Evolutionary conservation across 2,113 vertebrate species (phyloP).

Genomic region (Thamnophis sirtalis): DNA sequence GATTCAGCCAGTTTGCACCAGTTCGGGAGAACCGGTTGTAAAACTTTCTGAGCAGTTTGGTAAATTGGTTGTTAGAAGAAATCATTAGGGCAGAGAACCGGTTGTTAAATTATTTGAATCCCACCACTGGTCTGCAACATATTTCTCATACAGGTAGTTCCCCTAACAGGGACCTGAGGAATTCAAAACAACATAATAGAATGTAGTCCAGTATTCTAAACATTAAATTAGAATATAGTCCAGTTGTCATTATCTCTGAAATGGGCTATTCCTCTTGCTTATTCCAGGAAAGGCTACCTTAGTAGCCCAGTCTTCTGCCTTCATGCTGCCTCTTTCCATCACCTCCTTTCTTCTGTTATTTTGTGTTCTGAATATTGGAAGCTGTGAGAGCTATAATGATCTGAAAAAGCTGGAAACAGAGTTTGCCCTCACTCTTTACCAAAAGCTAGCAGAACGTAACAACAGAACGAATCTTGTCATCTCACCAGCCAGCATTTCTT

Average conservation of each 20-base stretch:
- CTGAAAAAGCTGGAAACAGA: conserved; percentile 72
- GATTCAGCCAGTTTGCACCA: too few species aligned
- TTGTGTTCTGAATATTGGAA: conserved; percentile 59
- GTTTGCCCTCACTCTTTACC: conserved; percentile 79
- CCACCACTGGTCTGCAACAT: neutral
- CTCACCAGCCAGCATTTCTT: conserved; percentile 76
- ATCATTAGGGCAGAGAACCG: too few species aligned
- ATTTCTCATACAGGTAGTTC: neutral
- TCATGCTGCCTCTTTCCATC: conserved; percentile 67
- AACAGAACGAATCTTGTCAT: conserved; percentile 78
- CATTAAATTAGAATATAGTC: neutral
- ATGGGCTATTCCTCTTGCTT: neutral
- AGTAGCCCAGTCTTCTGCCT: neutral
- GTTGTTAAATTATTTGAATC: too few species aligned
- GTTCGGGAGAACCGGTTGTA: too few species aligned
- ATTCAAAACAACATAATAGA: neutral
- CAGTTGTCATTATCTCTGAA: neutral
- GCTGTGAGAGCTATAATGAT: conserved; percentile 62
- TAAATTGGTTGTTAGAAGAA: too few species aligned
- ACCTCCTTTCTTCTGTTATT: conserved; percentile 62
- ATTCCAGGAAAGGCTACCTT: conserved; percentile 41
- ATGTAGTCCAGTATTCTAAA: neutral
- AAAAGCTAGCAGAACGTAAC: conserved; percentile 50
- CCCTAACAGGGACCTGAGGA: too few species aligned
- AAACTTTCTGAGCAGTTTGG: too few species aligned